Conservation (phyloP, 2,113 vertebrate species). For the Vulpes vulpes region DNA sequence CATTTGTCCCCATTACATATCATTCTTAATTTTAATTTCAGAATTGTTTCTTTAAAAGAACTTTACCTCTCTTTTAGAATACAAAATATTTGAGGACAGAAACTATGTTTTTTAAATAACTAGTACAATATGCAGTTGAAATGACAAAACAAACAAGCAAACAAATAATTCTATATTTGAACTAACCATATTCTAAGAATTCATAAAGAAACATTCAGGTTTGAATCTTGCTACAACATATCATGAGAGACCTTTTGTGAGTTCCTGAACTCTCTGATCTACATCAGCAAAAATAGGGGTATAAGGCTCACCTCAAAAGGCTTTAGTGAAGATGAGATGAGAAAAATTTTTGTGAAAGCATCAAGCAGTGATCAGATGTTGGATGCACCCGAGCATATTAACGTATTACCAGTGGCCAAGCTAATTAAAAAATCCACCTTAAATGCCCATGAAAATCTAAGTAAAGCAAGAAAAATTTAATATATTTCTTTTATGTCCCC, state of each 20-base stretch:
- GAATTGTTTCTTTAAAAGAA: slow-evolving; percentile 36
- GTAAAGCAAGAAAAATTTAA: slow-evolving; percentile 57
- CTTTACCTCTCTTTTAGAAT: not conserved
- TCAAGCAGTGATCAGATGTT: not conserved
- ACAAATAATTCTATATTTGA: slow-evolving; percentile 11
- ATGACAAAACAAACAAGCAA: slow-evolving; percentile 57
- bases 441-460: slow-evolving; percentile 61
- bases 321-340: slow-evolving; percentile 55
- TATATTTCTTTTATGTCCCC: slow-evolving; percentile 39
- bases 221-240: not conserved
- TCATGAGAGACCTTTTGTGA: slow-evolving; percentile 28
- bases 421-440: slow-evolving; percentile 2
- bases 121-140: not conserved
- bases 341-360: slow-evolving; percentile 46
- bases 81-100: slow-evolving; percentile 39
- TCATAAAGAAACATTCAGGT: slow-evolving; percentile 40
- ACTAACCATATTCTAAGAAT: slow-evolving; percentile 36
- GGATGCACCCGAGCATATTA: slow-evolving; percentile 2
- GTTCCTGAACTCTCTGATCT: slow-evolving; percentile 34
- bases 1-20: slow-evolving; percentile 51
- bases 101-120: not conserved
- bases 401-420: slow-evolving; percentile 8
- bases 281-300: slow-evolving; percentile 40
- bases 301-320: slow-evolving; percentile 38
- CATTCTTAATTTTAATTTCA: slow-evolving; percentile 61